Evolutionary conservation across 2,888 invertebrate genomes (phyloP), one percentile per base, ranked within the genome.

Genomic region (Crematogaster levior): DNA sequence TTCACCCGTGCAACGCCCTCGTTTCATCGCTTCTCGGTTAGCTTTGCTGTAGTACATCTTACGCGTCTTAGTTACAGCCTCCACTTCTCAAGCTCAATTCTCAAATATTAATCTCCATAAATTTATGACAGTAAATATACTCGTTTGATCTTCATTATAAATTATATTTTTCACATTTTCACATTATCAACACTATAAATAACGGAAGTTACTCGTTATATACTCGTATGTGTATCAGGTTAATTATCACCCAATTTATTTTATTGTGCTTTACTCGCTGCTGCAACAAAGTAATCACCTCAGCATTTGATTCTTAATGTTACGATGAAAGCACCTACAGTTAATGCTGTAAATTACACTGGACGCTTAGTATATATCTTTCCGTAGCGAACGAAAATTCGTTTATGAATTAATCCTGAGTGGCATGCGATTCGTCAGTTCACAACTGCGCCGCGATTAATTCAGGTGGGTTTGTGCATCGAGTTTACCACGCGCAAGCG

Each of bases 381-480:
- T 79, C 77, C n/a, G 70, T 24, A 46, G 60, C 40, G 74, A 51
- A 75, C 63, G 84, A 85, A 79, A 85, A 88, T 86, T 88, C 86
- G 75, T 15, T 60, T 77, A 51, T 81, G 74, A 88, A 88, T 87
- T 88, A 84, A 88, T 86, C 75, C 79, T 72, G 72, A 37, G 70
- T 65, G 79, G 60, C 51, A 80, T 61, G 60, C 72, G 60, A 73
- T 83, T 85, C 86, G 85, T 27, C 85, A 85, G 40, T 66, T 65
- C 75, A 56, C 48, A 61, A 43, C 43, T 10, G 81, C 43, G 53
- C 51, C n/a, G 58, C 86, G 84, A 87, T 87, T 87, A 87, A 87
- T 87, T 87, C 86, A 88, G 84, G 88, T 82, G 81, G 88, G 88
- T 86, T 88, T 82, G 82, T 68, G 86, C 84, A 88, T 85, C 86